Base-by-base conservation (phyloP, 1,140 invertebrate species). In the Drosophila littoralis region DNA sequence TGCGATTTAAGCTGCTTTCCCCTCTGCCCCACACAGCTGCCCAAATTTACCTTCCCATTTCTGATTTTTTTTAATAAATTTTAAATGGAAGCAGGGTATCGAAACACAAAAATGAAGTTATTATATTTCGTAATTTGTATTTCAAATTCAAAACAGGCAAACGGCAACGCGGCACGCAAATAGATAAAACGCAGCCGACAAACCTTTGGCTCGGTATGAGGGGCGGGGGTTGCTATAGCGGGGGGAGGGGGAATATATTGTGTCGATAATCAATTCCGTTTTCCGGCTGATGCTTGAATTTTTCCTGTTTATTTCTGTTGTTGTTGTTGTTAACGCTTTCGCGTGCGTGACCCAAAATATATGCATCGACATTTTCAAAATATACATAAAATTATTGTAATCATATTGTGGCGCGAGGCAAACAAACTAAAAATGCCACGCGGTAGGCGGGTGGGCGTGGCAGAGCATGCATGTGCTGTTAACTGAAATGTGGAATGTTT, bases 261-360 rank as follows among this genome's bases (percentile, higher is more conserved):
- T 67, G 73, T 70, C 77, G 75, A 89, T 89, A 89, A 88, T 88
- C 84, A 89, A 88, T 84, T 88, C 85, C 57, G 77, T 84, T 89
- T 57, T 88, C 83, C 83, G 83, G 73, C 67, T 76, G 59, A 74
- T 74, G 75, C 52, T 83, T 69, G 79, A 59, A 42, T 52, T 68
- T 22, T 72, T 38, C 36, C 42, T 46, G 69, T 33, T 42, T 42
- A 33, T 5, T 43, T 17, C 7, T 17, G 32, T 9, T 8, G 15
- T 43, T 38, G 13, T 58, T 17, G 32, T 9, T 8, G 15, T 43
- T 54, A 10, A 33, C 45, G 13, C 2, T 55, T 55, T 45, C 60
- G 79, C 51, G 78, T 77, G 83, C 84, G 83, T 89, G 83, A 83
- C 77, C 70, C 80, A 65, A 76, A 42, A 76, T 17, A 7, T 32